A percentile compares a stretch with the other conserved stretches of the same genome.
phyloP scores from a whole-genome alignment of 1,140 invertebrate species.

The Rhopalosiphum padi region DNA sequence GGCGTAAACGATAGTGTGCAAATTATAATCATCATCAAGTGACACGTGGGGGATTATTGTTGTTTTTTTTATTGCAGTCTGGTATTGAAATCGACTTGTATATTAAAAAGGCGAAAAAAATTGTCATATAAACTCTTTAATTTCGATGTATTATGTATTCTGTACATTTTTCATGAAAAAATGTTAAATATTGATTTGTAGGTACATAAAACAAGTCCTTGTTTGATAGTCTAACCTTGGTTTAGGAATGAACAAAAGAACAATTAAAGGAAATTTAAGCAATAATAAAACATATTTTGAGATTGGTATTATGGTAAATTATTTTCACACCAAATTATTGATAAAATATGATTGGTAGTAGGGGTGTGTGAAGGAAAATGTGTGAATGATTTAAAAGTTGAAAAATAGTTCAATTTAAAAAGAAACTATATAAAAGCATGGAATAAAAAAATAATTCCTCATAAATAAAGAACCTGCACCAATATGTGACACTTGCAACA shows the following conservation, averaged over 20 bases:
- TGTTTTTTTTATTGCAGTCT: background rate
- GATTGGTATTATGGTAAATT: background rate
- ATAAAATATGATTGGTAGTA: background rate
- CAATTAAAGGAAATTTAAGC: background rate
- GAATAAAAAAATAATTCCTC: too few relatives aligned
- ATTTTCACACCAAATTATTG: background rate
- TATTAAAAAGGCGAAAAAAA: background rate
- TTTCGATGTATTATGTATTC: background rate
- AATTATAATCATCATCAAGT: conserved; percentile 21
- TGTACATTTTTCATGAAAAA: background rate
- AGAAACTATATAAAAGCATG: too few relatives aligned
- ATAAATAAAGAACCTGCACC: too few relatives aligned
- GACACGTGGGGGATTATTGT: conserved; percentile 3
- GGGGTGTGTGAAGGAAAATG: too few relatives aligned
- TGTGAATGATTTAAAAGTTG: background rate
- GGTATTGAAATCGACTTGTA: background rate
- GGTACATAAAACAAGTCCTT: background rate
- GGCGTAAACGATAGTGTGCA: conserved; percentile 4
- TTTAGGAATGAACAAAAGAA: too few relatives aligned
- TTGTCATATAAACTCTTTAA: background rate
- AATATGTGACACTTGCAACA: too few relatives aligned
- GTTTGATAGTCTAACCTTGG: background rate
- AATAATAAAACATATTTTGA: background rate
- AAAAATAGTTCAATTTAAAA: too few relatives aligned
- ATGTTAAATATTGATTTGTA: background rate